Percentiles rank a stretch among this genome's conserved stretches.
Evolutionary conservation across 2,113 vertebrate species (phyloP).

Genomic region (Oreochromis tanganicae): DNA sequence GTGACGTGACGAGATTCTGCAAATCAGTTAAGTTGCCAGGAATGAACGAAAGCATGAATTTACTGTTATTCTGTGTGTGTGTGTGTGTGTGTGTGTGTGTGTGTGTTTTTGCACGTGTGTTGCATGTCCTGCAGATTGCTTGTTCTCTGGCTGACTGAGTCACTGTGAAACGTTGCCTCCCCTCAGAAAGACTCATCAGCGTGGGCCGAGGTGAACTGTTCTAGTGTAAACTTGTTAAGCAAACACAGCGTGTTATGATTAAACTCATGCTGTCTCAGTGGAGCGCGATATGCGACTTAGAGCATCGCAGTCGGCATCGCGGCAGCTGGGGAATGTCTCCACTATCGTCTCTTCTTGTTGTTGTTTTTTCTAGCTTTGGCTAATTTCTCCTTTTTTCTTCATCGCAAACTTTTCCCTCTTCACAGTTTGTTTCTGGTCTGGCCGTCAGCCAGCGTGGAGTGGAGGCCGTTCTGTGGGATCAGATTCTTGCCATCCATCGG

Average conservation of each 20-base stretch:
- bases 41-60: not conserved
- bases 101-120: not conserved
- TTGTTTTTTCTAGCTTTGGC: not conserved
- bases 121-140: not conserved
- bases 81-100: not conserved
- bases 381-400: not conserved
- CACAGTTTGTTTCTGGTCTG: not conserved
- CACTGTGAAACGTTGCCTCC: not conserved
- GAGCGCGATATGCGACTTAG: not conserved
- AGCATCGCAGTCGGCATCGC: not conserved
- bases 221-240: slow-evolving; percentile 33
- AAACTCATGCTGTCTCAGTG: slow-evolving; percentile 25
- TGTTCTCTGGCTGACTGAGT: not conserved
- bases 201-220: not conserved
- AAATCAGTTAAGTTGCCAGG: not conserved
- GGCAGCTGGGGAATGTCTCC: not conserved
- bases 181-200: slow-evolving; percentile 17
- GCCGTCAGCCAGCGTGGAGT: not conserved
- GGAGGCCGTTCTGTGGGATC: slow-evolving; percentile 22
- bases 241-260: slow-evolving; percentile 48
- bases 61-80: not conserved
- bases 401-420: not conserved
- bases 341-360: not conserved
- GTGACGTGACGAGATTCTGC: not conserved
- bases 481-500: slow-evolving; percentile 47